These are phyloP conservation scores for Falco rusticolus DNA, from an alignment of 2,797 vertebrate species.

Conservation along the genomic window DNA sequence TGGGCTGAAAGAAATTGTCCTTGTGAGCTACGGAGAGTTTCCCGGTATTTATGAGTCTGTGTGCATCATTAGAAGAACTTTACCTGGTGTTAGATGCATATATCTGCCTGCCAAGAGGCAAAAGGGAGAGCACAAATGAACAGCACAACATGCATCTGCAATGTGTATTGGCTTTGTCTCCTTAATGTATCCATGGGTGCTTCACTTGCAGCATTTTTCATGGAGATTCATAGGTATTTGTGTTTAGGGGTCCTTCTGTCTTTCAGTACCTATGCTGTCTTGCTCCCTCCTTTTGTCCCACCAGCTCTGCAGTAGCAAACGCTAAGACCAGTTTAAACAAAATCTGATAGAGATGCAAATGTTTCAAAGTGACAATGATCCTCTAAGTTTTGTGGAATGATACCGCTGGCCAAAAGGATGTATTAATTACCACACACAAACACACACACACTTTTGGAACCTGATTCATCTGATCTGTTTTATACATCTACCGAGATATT, in stretches of 20 bases:
- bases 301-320: background rate
- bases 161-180: constrained; percentile 21
- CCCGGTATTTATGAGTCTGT: background rate
- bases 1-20: background rate
- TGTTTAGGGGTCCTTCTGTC: background rate
- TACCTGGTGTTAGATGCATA: background rate
- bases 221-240: background rate
- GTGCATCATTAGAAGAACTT: background rate
- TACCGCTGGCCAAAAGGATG: background rate
- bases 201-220: background rate
- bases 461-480: background rate
- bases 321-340: background rate
- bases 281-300: background rate
- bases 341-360: background rate
- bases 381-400: background rate
- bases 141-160: background rate
- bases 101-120: background rate
- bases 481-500: background rate
- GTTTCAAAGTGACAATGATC: background rate
- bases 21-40: background rate
- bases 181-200: background rate
- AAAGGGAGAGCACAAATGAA: background rate
- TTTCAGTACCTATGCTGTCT: background rate
- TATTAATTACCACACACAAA: background rate
- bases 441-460: background rate